Percentiles rank a stretch among this genome's conserved stretches.
Evolutionary conservation across 2,797 vertebrate genomes (phyloP).

Genomic region (Darevskia nairensis): DNA sequence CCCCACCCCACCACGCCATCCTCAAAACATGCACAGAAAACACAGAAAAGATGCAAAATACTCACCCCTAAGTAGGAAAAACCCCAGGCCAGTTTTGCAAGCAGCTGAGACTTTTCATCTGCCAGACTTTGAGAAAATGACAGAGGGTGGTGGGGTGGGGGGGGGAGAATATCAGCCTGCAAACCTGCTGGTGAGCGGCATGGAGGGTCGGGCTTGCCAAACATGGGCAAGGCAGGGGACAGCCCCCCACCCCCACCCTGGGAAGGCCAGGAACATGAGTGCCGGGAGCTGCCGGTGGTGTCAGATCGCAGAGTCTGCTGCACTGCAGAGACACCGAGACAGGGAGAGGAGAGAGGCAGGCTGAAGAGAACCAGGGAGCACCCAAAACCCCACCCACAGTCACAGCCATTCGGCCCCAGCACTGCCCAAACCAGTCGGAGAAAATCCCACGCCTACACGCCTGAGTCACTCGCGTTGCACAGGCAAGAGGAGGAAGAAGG

Average conservation of each 20-base stretch:
- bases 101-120: slow-evolving; percentile 70
- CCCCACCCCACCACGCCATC: rapidly evolving
- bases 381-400: slow-evolving; percentile 48
- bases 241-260: slow-evolving; percentile 31
- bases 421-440: slow-evolving; percentile 43
- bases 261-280: slow-evolving; percentile 25
- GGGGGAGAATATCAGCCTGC: slow-evolving; percentile 29
- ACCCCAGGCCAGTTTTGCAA: slow-evolving; percentile 63
- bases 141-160: not conserved
- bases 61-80: slow-evolving; percentile 72
- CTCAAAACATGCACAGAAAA: not conserved
- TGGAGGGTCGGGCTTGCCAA: slow-evolving; percentile 21
- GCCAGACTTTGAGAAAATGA: slow-evolving; percentile 54
- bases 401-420: slow-evolving; percentile 27
- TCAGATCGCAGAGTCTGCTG: slow-evolving; percentile 52
- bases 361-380: slow-evolving; percentile 32
- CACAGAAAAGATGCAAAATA: slow-evolving; percentile 30
- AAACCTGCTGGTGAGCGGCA: not conserved
- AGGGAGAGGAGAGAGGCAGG: slow-evolving; percentile 32
- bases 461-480: slow-evolving; percentile 37
- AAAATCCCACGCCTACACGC: slow-evolving; percentile 26
- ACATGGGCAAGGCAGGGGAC: slow-evolving; percentile 48
- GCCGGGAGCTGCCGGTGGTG: slow-evolving; percentile 20
- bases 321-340: slow-evolving; percentile 55
- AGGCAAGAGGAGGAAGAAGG: slow-evolving; percentile 5